These are phyloP conservation scores for Alauda arvensis DNA, from an alignment of 2,797 vertebrate genomes.

Conservation along the genomic window DNA sequence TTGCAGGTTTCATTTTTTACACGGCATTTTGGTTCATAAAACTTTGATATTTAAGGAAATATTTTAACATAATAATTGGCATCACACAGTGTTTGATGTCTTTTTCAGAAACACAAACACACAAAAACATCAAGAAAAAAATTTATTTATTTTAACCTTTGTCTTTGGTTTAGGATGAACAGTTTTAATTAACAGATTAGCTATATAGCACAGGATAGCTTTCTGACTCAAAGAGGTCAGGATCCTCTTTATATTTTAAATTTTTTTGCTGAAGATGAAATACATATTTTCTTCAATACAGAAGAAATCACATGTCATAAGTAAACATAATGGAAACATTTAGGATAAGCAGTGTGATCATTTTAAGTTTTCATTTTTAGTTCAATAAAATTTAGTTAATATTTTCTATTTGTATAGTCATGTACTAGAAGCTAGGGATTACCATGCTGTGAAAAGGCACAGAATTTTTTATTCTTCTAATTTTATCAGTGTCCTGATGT, in stretches of 20 bases:
- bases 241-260: background rate
- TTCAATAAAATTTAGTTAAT: background rate
- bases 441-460: background rate
- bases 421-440: background rate
- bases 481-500: background rate
- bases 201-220: background rate
- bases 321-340: background rate
- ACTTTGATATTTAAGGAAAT: background rate
- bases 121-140: background rate
- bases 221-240: background rate
- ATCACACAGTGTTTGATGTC: background rate
- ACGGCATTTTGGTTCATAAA: background rate
- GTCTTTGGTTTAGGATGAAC: background rate
- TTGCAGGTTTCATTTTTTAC: background rate
- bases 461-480: background rate
- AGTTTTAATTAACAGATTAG: background rate
- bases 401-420: background rate
- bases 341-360: background rate
- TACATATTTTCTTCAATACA: background rate
- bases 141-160: background rate
- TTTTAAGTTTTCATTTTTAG: background rate
- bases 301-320: background rate
- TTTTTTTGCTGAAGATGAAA: background rate
- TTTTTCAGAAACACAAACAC: background rate
- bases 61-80: background rate